Base-by-base conservation (phyloP, 2,888 invertebrate species). In the Oegoconia quadripuncta region DNA sequence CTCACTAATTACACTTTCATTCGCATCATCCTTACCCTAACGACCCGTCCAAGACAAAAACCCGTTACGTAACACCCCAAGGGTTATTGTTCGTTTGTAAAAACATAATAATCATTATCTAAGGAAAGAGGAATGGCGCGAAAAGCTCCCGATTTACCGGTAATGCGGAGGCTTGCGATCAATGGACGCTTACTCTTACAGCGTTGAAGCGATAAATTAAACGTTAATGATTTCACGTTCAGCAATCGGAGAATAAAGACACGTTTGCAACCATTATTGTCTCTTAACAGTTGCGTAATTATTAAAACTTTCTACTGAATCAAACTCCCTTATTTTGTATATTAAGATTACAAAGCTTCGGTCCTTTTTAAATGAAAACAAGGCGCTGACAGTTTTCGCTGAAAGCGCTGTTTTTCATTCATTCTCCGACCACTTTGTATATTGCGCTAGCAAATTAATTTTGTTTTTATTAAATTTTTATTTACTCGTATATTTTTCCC, bases 91-190 rank as follows among this genome's bases (percentile, higher is more conserved):
- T 3, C 33, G 8, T 9, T n/a, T 18, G 17, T 34, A 27, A 26
- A 27, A 34, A 34, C 18, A n/a, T 14, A 28, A 39, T 25, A 35
- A 27, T 22, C 23, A 39, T 36, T 39, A 52, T 54, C 51, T 50
- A 37, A 16, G 41, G 35, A 35, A 27, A 43, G 31, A 39, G 44
- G 41, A 52, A 48, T 48, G 46, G 43, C 46, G 55, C 44, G 52
- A 56, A 55, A 56, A 47, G 38, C 51, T 48, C 44, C 48, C 48
- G 47, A 57, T 51, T 61, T 56, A 44, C 39, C 41, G 41, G 40
- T 46, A 48, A 47, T 41, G 42, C 42, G 44, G 32, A 35, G 44
- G 47, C 46, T 50, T 32, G 46, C 48, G 48, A 55, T 52, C 52
- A 45, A 50, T 49, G 34, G 43, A 40, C 41, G 43, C 48, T 55